Evolutionary conservation across 1,140 invertebrate species (phyloP).

Genomic region (Colletes gigas): DNA sequence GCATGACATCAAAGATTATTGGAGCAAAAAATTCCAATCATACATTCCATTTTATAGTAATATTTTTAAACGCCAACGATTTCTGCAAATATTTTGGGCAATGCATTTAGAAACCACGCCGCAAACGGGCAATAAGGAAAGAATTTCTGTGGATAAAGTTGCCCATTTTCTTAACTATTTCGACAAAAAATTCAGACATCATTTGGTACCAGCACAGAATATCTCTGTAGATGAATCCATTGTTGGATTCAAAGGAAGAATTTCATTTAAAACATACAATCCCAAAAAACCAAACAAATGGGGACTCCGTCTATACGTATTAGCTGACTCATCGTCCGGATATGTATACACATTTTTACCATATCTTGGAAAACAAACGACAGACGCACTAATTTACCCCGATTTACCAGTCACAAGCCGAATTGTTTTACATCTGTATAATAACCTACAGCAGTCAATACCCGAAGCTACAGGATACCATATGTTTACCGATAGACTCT

Average conservation of each 20-base stretch:
- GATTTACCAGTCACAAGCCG: constrained; percentile 25
- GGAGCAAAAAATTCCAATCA: not conserved
- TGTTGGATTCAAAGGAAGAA: constrained; percentile 60
- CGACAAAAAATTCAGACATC: constrained; percentile 44
- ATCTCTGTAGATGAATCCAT: constrained; percentile 51
- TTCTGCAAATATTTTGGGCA: constrained; percentile 25
- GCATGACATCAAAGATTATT: constrained; percentile 24
- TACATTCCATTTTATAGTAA: constrained; percentile 26
- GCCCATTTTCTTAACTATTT: constrained; percentile 51
- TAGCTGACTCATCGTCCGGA: constrained; percentile 54
- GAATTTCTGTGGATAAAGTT: constrained; percentile 15
- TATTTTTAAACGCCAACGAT: constrained; percentile 11
- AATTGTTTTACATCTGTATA: constrained; percentile 53
- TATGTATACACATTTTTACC: constrained; percentile 63
- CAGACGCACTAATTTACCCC: constrained; percentile 7
- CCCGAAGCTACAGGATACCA: constrained; percentile 51
- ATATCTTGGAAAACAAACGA: constrained; percentile 52
- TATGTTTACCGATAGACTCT: constrained; percentile 50
- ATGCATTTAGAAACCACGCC: constrained; percentile 23
- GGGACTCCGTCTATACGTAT: constrained; percentile 60
- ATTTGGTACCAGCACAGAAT: constrained; percentile 47
- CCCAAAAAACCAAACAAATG: constrained; percentile 68
- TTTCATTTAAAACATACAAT: constrained; percentile 63
- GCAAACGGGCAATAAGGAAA: not conserved
- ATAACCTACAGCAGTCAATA: constrained; percentile 44